Evolutionary conservation across 2,113 vertebrate species (phyloP).

Genomic region (Mellivora capensis): DNA sequence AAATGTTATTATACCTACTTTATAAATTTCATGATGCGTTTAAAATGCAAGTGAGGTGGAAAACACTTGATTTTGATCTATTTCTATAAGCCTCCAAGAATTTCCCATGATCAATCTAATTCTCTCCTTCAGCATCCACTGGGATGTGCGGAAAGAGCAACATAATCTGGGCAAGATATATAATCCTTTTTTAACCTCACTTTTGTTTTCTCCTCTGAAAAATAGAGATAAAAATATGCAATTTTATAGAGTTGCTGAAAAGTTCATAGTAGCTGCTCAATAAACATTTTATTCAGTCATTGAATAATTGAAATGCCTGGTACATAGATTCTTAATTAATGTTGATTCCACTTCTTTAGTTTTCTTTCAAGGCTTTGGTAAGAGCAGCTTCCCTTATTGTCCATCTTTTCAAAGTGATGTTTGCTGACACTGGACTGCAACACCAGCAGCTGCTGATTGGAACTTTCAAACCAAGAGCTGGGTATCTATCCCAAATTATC

Average conservation of each 20-base stretch:
- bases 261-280: neutral
- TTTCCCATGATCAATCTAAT: neutral
- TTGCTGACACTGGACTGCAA: neutral
- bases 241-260: neutral
- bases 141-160: neutral
- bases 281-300: neutral
- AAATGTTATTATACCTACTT: neutral
- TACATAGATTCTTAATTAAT: neutral
- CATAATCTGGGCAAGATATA: neutral
- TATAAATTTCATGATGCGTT: neutral
- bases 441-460: neutral
- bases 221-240: neutral
- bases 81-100: neutral
- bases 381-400: neutral
- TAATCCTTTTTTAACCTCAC: neutral
- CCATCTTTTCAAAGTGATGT: neutral
- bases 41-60: slow-evolving; percentile 2
- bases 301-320: neutral
- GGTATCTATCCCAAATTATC: neutral
- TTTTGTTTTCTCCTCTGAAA: neutral
- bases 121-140: neutral
- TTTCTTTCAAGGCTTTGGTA: neutral
- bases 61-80: neutral
- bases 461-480: neutral
- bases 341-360: neutral